These are phyloP conservation scores for Pelobates fuscus DNA, from an alignment of 2,113 vertebrate genomes.

Conservation along the genomic window DNA sequence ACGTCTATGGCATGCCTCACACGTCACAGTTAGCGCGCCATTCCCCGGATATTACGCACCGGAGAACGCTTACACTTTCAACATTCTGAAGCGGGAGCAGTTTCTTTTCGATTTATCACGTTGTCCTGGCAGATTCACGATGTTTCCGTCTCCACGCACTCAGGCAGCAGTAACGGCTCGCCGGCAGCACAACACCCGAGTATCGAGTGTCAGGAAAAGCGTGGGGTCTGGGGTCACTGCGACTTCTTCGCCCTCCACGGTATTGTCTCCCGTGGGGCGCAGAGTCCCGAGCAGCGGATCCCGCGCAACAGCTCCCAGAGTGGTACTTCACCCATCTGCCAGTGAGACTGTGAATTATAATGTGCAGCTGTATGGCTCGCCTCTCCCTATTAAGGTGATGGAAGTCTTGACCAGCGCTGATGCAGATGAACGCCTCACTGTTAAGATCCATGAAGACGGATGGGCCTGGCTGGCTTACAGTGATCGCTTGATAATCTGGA, in stretches of 20 bases:
- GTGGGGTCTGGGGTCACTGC: slow-evolving; percentile 18
- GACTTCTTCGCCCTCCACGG: slow-evolving; percentile 2
- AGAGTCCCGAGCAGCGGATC: slow-evolving; percentile 63
- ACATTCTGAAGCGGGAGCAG: background rate
- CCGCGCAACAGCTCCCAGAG: slow-evolving; percentile 80
- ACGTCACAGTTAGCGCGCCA: too few species aligned
- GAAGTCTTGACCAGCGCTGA: slow-evolving; percentile 85
- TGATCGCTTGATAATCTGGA: slow-evolving; percentile 91
- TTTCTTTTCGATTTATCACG: background rate
- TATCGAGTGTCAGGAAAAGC: slow-evolving; percentile 57
- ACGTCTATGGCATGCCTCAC: too few species aligned
- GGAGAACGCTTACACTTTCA: too few species aligned
- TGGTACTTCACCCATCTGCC: slow-evolving; percentile 71
- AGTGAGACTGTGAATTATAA: slow-evolving; percentile 84
- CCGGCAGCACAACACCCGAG: slow-evolving; percentile 55
- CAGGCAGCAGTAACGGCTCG: slow-evolving; percentile 57
- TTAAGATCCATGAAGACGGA: slow-evolving; percentile 84
- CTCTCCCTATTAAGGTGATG: slow-evolving; percentile 94
- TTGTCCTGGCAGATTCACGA: background rate
- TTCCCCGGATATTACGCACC: too few species aligned
- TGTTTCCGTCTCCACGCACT: slow-evolving; percentile 69
- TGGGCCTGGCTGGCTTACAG: slow-evolving; percentile 93
- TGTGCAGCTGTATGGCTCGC: slow-evolving; percentile 87
- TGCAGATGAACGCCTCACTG: slow-evolving; percentile 78
- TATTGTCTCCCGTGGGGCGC: slow-evolving; percentile 65